Evolutionary conservation across 2,888 invertebrate species (phyloP).

Genomic region (Phasia obesa): DNA sequence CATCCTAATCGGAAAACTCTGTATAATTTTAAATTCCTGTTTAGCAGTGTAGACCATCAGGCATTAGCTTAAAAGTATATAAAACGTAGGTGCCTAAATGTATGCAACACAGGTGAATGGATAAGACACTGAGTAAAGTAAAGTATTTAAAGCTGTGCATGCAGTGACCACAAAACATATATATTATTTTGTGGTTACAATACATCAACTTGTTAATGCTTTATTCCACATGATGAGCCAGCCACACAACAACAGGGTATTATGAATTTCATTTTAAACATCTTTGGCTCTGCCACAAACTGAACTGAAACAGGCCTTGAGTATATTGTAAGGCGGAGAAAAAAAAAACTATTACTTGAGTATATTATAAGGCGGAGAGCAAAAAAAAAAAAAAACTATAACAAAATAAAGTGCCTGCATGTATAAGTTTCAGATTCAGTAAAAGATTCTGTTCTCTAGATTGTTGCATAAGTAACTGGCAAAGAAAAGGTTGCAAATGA

Average conservation of each 20-base stretch:
- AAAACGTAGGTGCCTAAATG: constrained; percentile 31
- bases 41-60: constrained; percentile 40
- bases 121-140: not conserved
- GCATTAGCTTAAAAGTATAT: constrained; percentile 57
- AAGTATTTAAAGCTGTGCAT: constrained; percentile 35
- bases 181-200: constrained; percentile 66
- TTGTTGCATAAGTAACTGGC: constrained; percentile 8
- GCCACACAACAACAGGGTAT: constrained; percentile 57
- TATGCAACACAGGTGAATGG: constrained; percentile 44
- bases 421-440: constrained; percentile 34
- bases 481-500: constrained; percentile 26
- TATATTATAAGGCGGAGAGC: not conserved
- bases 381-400: not conserved
- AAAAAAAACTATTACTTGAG: not conserved
- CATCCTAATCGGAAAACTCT: too few species aligned
- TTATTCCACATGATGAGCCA: constrained; percentile 60
- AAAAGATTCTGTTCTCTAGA: not conserved
- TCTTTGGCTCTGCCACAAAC: constrained; percentile 26
- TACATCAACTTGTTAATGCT: constrained; percentile 65
- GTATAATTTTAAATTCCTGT: constrained; percentile 31
- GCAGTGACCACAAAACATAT: constrained; percentile 63
- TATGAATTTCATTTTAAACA: constrained; percentile 47
- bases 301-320: constrained; percentile 19
- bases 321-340: constrained; percentile 9
- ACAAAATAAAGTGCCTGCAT: constrained; percentile 55